These are phyloP conservation scores for Plotosus lineatus DNA, from an alignment of 2,113 vertebrate species.

Conservation along the genomic window DNA sequence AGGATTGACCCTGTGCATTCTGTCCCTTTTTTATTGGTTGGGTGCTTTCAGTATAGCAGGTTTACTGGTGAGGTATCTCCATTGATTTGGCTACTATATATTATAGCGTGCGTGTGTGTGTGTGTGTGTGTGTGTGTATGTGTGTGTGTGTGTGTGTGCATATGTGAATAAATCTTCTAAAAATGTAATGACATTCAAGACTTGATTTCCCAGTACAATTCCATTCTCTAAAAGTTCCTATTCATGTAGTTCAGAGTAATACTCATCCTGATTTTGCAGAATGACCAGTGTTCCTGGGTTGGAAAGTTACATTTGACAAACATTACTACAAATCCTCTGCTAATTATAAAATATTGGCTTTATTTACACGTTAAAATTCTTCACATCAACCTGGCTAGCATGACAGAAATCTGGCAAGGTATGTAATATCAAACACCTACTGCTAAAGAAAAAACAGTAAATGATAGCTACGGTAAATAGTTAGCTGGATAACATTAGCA, in stretches of 20 bases:
- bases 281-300: background rate
- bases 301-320: background rate
- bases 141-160: no score
- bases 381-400: background rate
- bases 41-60: no score
- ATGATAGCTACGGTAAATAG: background rate
- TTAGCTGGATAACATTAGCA: background rate
- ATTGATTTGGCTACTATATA: no score
- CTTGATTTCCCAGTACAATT: constrained; percentile 3
- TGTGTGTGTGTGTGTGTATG: no score
- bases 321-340: background rate
- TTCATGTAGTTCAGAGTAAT: background rate
- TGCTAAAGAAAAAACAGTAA: background rate
- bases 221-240: background rate
- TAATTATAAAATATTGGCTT: background rate
- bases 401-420: background rate
- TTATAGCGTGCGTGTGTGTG: no score
- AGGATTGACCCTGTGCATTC: background rate
- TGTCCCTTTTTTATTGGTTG: background rate
- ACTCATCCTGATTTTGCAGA: background rate
- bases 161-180: no score
- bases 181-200: background rate
- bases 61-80: no score
- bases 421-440: background rate
- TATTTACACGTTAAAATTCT: background rate